Base-by-base conservation (phyloP, 2,888 invertebrate species). In the Uropetala carovei region DNA sequence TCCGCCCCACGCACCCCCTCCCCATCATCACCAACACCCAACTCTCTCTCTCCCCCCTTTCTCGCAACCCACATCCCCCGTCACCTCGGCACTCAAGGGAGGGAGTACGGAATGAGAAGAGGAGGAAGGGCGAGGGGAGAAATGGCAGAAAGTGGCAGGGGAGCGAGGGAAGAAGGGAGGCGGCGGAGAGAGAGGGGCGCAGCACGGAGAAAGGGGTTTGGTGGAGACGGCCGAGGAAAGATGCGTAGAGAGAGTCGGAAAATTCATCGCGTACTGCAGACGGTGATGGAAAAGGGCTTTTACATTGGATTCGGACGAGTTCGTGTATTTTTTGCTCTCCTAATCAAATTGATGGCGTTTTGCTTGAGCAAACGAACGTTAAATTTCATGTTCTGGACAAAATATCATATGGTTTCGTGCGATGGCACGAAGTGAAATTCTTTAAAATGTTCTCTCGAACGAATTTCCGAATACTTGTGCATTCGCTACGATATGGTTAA, bases 181-280 rank as follows among this genome's bases (percentile, higher is more conserved):
- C 8, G n/a, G n/a, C n/a, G n/a, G n/a, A 56, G 83, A 57, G 7
- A n/a, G 83, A 30, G 18, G 18, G 30, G 56, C 56, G n/a, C 18
- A 13, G 43, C 60, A 64, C 60, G 64, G 89, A 89, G 89, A 89
- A 89, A 89, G 60, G 89, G 64, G 64, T 43, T 60, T 60, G 43
- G 43, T 30, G 86, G 86, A 86, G 86, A 86, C 86, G 86, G 60
- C 60, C 18, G 68, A 89, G 64, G 89, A 89, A 89, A 89, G 89
- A 64, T 89, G 64, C 89, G 89, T 89, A 68, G 60, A 89, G 60
- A 89, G 89, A 68, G 89, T 22, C 22, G n/a, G 89, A 68, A 64
- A 89, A 89, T 89, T 89, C 89, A 86, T 83, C 83, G 86, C 59
- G 89, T 64, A 64, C 89, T 89, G 89, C 89, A 89, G 89, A 89